Percentiles rank a stretch among this genome's conserved stretches.
Conservation (phyloP, 2,888 invertebrate genomes). For the Lepidocyrtinus sp. region DNA sequence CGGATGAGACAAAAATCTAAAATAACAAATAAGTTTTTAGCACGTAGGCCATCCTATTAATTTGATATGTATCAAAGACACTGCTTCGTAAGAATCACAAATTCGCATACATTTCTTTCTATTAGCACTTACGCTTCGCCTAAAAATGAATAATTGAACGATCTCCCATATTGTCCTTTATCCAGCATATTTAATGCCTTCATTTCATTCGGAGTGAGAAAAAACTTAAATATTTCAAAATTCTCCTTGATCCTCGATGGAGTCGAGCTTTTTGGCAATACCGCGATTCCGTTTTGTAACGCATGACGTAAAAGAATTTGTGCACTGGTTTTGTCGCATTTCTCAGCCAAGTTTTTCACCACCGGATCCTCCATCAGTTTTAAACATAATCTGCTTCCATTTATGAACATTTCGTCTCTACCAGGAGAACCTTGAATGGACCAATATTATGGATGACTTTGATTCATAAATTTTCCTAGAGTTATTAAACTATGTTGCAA, state of each 20-base stretch:
- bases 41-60: not conserved
- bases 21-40: not conserved
- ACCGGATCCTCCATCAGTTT: conserved; percentile 71
- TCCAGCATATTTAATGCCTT: conserved; percentile 78
- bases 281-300: conserved; percentile 81
- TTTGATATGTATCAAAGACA: not conserved
- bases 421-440: not conserved
- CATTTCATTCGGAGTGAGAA: conserved; percentile 76
- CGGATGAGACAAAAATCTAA: conserved; percentile 52
- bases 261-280: conserved; percentile 90
- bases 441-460: not conserved
- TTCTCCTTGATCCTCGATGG: conserved; percentile 82
- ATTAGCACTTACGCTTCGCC: conserved; percentile 51
- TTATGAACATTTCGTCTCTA: conserved; percentile 72
- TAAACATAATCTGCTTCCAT: conserved; percentile 75
- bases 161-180: conserved; percentile 78
- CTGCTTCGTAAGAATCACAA: not conserved
- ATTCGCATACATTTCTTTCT: conserved; percentile 8
- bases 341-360: conserved; percentile 72
- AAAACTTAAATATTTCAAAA: conserved; percentile 75
- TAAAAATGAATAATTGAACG: conserved; percentile 73
- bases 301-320: conserved; percentile 83
- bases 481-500: not conserved
- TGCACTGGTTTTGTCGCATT: conserved; percentile 80
- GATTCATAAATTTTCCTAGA: not conserved